A percentile compares a stretch with the other conserved stretches of the same genome.
phyloP scores from a whole-genome alignment of 2,797 vertebrate genomes.

The Gallinago solitaria region DNA sequence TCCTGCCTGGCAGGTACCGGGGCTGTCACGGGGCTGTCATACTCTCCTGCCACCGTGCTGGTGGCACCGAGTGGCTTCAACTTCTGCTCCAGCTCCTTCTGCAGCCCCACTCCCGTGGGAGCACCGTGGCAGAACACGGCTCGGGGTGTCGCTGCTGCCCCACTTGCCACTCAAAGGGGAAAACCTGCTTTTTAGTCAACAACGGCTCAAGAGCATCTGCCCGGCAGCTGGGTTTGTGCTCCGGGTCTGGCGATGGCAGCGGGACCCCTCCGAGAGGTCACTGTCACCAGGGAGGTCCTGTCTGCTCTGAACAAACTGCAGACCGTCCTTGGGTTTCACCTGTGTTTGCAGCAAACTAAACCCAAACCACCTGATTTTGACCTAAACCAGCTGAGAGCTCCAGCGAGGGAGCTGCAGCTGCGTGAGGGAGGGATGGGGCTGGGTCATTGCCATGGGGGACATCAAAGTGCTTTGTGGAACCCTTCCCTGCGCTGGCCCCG shows the following conservation, averaged over 20 bases:
- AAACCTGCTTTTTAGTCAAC: rapidly evolving
- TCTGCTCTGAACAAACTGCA: neutral
- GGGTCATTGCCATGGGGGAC: rapidly evolving
- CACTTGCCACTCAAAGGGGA: rapidly evolving
- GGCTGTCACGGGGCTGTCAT: neutral
- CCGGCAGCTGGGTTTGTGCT: neutral
- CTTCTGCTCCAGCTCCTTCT: neutral
- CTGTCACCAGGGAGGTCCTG: neutral
- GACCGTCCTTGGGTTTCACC: neutral
- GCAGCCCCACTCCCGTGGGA: neutral
- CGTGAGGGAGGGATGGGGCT: neutral
- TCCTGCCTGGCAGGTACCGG: neutral
- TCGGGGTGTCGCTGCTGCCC: rapidly evolving
- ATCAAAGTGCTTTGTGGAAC: neutral
- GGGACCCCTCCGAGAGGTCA: neutral
- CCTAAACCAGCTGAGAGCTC: neutral
- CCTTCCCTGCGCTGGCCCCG: neutral
- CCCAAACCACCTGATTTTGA: neutral
- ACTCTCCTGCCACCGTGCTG: neutral
- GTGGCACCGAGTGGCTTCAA: neutral
- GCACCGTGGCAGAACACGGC: neutral
- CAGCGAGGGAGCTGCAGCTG: neutral
- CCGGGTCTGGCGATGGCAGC: rapidly evolving
- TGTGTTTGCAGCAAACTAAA: neutral
- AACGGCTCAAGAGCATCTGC: neutral